Conservation (phyloP, 1,140 invertebrate genomes). For the Drosophila mojavensis region DNA sequence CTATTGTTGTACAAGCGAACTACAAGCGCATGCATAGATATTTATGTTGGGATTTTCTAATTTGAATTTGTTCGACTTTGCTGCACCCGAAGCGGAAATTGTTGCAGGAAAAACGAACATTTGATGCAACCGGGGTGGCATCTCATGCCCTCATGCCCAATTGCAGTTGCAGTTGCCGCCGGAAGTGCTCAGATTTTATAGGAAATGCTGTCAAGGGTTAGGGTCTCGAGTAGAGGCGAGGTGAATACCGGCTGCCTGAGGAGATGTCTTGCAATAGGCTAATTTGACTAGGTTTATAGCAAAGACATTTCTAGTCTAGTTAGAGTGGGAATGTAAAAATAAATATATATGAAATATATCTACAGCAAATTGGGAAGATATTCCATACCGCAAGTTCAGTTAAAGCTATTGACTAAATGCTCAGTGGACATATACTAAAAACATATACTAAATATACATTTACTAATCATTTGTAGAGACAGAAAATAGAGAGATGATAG, state of each 20-base stretch:
- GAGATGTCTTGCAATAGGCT: background rate
- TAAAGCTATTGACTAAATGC: too few relatives aligned
- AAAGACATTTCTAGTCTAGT: background rate
- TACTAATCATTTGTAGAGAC: too few relatives aligned
- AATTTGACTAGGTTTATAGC: too few relatives aligned
- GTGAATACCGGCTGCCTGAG: slow-evolving; percentile 42
- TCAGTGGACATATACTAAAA: too few relatives aligned
- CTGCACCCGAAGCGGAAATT: slow-evolving; percentile 76
- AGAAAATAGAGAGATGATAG: too few relatives aligned
- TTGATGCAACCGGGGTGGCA: slow-evolving; percentile 53
- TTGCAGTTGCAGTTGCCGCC: slow-evolving; percentile 37
- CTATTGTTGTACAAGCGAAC: slow-evolving; percentile 73
- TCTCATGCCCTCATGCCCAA: slow-evolving; percentile 9
- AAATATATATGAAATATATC: background rate
- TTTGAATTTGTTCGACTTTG: slow-evolving; percentile 77
- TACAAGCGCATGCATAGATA: slow-evolving; percentile 73
- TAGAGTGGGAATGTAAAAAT: too few relatives aligned
- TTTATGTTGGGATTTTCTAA: slow-evolving; percentile 81
- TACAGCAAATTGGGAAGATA: background rate
- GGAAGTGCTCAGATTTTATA: slow-evolving; percentile 76
- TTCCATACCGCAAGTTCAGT: too few relatives aligned
- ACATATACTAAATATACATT: too few relatives aligned
- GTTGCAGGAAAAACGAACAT: slow-evolving; percentile 73
- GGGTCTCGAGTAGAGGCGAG: slow-evolving; percentile 28
- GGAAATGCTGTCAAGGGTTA: slow-evolving; percentile 65